Percentiles rank a stretch among this genome's conserved stretches.
phyloP scores from a whole-genome alignment of 2,113 vertebrate genomes.

The Stigmatopora nigra region DNA sequence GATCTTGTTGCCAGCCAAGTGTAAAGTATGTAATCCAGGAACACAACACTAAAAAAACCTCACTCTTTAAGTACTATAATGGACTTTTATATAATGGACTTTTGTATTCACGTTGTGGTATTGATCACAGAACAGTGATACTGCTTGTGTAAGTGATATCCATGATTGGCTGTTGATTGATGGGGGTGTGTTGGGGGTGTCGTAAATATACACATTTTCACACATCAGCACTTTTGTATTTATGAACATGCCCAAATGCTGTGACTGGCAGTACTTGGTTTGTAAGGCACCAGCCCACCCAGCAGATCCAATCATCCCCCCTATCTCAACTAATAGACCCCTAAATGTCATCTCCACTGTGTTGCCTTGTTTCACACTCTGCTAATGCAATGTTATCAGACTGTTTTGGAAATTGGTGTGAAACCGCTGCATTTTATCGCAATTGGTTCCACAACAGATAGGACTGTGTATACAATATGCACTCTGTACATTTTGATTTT shows the following conservation, averaged over 20 bases:
- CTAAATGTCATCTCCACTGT: conserved; percentile 32
- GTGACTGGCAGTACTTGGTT: conserved; percentile 9
- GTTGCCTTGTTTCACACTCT: conserved; percentile 31
- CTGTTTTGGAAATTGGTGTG: conserved; percentile 5
- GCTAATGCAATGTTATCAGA: conserved; percentile 14
- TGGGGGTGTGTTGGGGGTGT: background rate
- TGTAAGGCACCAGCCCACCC: conserved; percentile 8
- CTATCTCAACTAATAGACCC: conserved; percentile 12
- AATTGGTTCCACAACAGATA: background rate
- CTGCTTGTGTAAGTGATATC: conserved; percentile 16
- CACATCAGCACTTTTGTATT: background rate
- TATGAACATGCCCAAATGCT: conserved; percentile 1
- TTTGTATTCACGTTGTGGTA: conserved; percentile 29
- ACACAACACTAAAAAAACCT: background rate
- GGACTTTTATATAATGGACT: conserved; percentile 5
- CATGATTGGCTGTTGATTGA: conserved; percentile 16
- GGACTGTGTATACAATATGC: background rate
- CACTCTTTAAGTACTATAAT: conserved; percentile 4
- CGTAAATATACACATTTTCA: background rate
- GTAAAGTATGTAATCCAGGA: background rate
- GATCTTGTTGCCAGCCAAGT: no score
- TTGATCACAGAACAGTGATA: conserved; percentile 14
- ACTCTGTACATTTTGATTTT: background rate
- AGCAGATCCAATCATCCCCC: conserved; percentile 8
- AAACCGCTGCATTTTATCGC: conserved; percentile 4